These are phyloP conservation scores for Notoglanidium macrostoma DNA, from an alignment of 2,797 vertebrate species.

Conservation along the genomic window DNA sequence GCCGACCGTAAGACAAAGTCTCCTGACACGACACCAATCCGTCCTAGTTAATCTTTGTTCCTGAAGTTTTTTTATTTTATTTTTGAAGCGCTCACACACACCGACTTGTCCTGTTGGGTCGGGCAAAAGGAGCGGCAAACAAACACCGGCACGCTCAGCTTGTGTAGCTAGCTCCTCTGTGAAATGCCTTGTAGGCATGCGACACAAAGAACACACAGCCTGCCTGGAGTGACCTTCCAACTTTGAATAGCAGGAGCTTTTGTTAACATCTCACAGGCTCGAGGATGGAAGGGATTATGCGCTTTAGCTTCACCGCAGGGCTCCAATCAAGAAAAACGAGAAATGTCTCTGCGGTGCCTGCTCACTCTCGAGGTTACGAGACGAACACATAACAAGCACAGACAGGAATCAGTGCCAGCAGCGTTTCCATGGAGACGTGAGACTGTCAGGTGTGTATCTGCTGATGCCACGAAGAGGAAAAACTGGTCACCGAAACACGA, in stretches of 20 bases:
- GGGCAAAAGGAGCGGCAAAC: not conserved
- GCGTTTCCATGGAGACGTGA: slow-evolving; percentile 69
- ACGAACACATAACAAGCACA: slow-evolving; percentile 47
- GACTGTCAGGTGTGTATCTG: slow-evolving; percentile 60
- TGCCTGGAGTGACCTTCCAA: slow-evolving; percentile 16
- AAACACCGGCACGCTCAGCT: not conserved
- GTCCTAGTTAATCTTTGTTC: not conserved
- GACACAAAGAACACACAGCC: not conserved
- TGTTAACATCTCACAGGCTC: slow-evolving; percentile 9
- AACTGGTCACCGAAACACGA: slow-evolving; percentile 56
- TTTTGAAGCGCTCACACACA: not conserved
- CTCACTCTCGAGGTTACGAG: slow-evolving; percentile 8
- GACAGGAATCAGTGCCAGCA: slow-evolving; percentile 34
- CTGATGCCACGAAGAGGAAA: slow-evolving; percentile 56
- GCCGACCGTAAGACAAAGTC: not conserved
- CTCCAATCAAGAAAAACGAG: slow-evolving; percentile 35
- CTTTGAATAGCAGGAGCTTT: slow-evolving; percentile 19
- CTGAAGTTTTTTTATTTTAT: not conserved
- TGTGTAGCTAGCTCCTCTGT: not conserved
- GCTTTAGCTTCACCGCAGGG: slow-evolving; percentile 24
- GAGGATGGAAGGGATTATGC: slow-evolving; percentile 29
- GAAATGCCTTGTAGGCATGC: slow-evolving; percentile 11
- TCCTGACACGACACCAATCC: not conserved
- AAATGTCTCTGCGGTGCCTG: slow-evolving; percentile 2
- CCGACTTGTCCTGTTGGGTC: not conserved